Percentiles rank a stretch among this genome's conserved stretches.
Conservation (phyloP, 2,113 vertebrate species). For the Oncorhynchus masou region DNA sequence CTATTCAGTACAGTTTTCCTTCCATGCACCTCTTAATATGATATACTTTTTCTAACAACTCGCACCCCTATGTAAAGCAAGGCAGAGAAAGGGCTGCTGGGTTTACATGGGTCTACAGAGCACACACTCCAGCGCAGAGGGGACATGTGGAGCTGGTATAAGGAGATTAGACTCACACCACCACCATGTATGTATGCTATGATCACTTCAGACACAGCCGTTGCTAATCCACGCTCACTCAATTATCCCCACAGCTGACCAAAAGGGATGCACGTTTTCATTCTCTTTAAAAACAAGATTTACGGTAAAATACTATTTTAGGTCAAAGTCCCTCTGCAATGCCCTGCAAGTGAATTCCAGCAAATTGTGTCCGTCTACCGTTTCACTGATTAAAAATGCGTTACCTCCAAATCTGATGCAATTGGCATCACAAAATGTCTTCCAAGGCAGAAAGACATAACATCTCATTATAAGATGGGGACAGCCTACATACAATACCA, state of each 20-base stretch:
- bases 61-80: background rate
- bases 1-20: no score
- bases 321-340: no score
- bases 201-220: no score
- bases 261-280: background rate
- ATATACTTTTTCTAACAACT: no score
- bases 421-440: background rate
- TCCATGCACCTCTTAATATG: no score
- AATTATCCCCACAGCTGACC: slow-evolving; percentile 12
- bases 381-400: slow-evolving; percentile 18
- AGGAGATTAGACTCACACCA: slow-evolving; percentile 17
- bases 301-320: slow-evolving; percentile 2
- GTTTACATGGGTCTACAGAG: no score
- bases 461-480: slow-evolving; percentile 21
- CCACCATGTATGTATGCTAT: background rate
- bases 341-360: no score
- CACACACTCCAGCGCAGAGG: background rate
- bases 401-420: background rate
- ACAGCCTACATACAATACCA: no score
- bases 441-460: background rate
- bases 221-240: slow-evolving; percentile 6
- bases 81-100: background rate
- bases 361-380: background rate
- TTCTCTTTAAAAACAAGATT: slow-evolving; percentile 3
- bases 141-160: slow-evolving; percentile 14